phyloP scores from a whole-genome alignment of 2,888 invertebrate genomes.

The Ophion costatus region DNA sequence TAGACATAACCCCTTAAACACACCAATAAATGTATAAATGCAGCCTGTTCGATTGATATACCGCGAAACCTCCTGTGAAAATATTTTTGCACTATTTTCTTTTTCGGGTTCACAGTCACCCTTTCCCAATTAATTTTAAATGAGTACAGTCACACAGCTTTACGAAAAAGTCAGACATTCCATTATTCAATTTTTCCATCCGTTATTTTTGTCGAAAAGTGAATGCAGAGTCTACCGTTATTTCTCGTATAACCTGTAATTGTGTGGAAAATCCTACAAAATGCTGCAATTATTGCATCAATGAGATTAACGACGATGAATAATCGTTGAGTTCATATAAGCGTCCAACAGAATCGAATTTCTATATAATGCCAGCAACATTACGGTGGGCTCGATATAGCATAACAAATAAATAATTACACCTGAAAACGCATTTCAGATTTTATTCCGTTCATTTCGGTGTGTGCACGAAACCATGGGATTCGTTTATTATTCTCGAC shows the following conservation, averaged over 20 bases:
- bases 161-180: background rate
- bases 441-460: slow-evolving; percentile 13
- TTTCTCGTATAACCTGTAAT: background rate
- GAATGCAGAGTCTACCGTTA: background rate
- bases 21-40: background rate
- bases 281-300: background rate
- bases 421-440: background rate
- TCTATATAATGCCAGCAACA: background rate
- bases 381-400: background rate
- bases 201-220: background rate
- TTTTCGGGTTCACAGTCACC: background rate
- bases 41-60: no score
- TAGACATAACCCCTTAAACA: background rate
- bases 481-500: slow-evolving; percentile 13
- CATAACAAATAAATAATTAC: slow-evolving; percentile 18
- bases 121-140: background rate
- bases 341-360: background rate
- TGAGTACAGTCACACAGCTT: background rate
- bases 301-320: background rate
- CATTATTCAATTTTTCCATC: background rate
- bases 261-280: background rate
- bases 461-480: background rate
- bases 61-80: background rate
- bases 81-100: background rate
- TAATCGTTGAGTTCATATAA: background rate